These are phyloP conservation scores for Drosophila nr. perissopoda DNA, from an alignment of 2,888 invertebrate genomes.

Conservation along the genomic window DNA sequence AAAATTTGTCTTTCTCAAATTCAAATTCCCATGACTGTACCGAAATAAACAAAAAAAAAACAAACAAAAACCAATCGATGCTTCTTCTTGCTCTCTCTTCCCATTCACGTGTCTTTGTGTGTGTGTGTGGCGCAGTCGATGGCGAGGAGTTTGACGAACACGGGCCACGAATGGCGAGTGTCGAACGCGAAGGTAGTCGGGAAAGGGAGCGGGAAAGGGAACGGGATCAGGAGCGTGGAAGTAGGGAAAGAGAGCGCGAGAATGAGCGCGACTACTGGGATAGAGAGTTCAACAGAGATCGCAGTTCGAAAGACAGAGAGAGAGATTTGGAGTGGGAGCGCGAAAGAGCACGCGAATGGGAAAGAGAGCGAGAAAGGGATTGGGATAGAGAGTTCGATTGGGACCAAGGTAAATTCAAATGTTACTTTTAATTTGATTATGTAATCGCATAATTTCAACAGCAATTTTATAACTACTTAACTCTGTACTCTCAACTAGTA, in stretches of 20 bases:
- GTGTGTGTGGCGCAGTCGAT: constrained; percentile 54
- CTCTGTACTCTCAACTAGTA: constrained; percentile 24
- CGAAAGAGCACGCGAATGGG: constrained; percentile 84
- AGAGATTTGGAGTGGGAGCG: constrained; percentile 83
- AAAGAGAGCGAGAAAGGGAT: constrained; percentile 84
- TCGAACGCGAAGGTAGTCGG: constrained; percentile 69
- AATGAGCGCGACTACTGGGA: constrained; percentile 83
- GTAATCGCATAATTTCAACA: constrained; percentile 47
- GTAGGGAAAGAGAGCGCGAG: constrained; percentile 75
- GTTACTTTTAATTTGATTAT: constrained; percentile 48
- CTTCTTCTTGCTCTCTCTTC: constrained; percentile 76
- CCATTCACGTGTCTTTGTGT: constrained; percentile 31
- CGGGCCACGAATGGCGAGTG: constrained; percentile 87
- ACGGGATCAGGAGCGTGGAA: constrained; percentile 85
- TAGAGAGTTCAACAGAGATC: constrained; percentile 79
- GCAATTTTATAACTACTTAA: constrained; percentile 23
- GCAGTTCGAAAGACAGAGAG: constrained; percentile 78
- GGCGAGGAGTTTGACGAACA: constrained; percentile 85
- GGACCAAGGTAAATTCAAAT: constrained; percentile 83
- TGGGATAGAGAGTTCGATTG: constrained; percentile 85
- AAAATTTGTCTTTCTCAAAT: constrained; percentile 81
- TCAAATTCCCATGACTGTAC: constrained; percentile 82
- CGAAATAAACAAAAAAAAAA: constrained; percentile 24
- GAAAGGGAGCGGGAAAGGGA: constrained; percentile 71
- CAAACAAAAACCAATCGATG: constrained; percentile 63